These are phyloP conservation scores for Nematostella vectensis DNA, from an alignment of 92 coral and sea anemone genomes.

Conservation along the genomic window DNA sequence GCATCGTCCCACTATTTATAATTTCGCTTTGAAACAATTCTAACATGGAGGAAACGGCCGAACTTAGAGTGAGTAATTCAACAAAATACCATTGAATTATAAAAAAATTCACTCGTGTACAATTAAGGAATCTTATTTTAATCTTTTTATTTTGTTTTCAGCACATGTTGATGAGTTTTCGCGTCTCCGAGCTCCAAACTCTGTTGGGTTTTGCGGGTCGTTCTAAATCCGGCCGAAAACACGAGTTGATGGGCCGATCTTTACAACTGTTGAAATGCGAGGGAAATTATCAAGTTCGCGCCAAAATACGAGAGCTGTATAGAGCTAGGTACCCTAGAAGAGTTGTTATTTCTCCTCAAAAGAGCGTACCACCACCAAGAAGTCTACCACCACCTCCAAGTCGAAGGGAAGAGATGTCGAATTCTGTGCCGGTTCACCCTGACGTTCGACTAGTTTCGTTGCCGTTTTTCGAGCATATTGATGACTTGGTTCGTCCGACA, in stretches of 20 bases:
- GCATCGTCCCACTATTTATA: too few relatives aligned
- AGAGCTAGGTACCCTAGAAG: conserved; percentile 88
- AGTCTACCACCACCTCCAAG: conserved; percentile 36
- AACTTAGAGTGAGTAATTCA: conserved; percentile 57
- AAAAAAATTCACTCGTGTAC: background rate
- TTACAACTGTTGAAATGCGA: conserved; percentile 90
- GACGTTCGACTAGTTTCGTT: conserved; percentile 73
- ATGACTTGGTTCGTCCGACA: conserved; percentile 88
- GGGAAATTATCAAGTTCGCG: conserved; percentile 66
- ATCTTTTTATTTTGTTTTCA: conserved; percentile 18
- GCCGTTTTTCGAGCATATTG: conserved; percentile 88
- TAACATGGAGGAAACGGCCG: conserved; percentile 80
- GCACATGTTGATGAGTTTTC: conserved; percentile 98
- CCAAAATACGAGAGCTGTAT: conserved; percentile 82
- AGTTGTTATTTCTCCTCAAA: conserved; percentile 39
- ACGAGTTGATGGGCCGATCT: conserved; percentile 94
- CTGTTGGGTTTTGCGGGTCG: conserved; percentile 94
- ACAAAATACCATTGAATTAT: background rate
- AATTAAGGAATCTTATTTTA: background rate
- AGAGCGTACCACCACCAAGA: conserved; percentile 20
- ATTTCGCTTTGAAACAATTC: too few relatives aligned
- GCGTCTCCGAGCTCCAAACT: conserved; percentile 93
- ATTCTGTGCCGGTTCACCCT: conserved; percentile 83
- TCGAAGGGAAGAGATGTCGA: conserved; percentile 29
- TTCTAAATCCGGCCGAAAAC: conserved; percentile 95